A percentile compares a stretch with the other conserved stretches of the same genome.
These are phyloP conservation scores for Trilocha varians DNA, from an alignment of 2,888 invertebrate genomes.

Conservation along the genomic window DNA sequence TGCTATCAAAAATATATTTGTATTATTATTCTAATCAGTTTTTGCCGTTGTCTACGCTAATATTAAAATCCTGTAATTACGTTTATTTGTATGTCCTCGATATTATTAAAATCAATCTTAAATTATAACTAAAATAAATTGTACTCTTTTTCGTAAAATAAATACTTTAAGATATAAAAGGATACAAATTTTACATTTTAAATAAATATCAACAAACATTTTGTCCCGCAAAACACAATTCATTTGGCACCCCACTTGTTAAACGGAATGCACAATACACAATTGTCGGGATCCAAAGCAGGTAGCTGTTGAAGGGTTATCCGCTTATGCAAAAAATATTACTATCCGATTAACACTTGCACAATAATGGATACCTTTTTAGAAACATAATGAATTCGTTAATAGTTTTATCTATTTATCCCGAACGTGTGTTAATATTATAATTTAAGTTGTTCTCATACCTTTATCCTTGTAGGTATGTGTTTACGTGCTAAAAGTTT, in stretches of 20 bases:
- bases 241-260: constrained; percentile 42
- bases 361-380: constrained; percentile 45
- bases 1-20: background rate
- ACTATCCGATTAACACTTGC: constrained; percentile 68
- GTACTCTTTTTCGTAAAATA: too few relatives aligned
- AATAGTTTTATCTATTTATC: constrained; percentile 36
- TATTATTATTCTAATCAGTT: background rate
- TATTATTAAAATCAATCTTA: background rate
- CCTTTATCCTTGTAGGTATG: background rate
- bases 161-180: too few relatives aligned
- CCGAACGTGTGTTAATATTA: constrained; percentile 29
- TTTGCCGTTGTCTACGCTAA: constrained; percentile 8
- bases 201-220: constrained; percentile 22
- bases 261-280: constrained; percentile 41
- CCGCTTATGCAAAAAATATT: constrained; percentile 69
- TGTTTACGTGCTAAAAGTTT: too few relatives aligned
- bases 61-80: constrained; percentile 9
- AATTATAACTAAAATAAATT: too few relatives aligned
- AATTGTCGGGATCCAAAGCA: constrained; percentile 42
- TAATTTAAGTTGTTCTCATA: constrained; percentile 7
- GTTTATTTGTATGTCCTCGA: background rate
- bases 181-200: background rate
- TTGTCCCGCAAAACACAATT: constrained; percentile 20
- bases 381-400: constrained; percentile 40
- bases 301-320: constrained; percentile 67